These are phyloP conservation scores for Harlomillsia oculata DNA, from an alignment of 1,140 invertebrate species.

Conservation along the genomic window DNA sequence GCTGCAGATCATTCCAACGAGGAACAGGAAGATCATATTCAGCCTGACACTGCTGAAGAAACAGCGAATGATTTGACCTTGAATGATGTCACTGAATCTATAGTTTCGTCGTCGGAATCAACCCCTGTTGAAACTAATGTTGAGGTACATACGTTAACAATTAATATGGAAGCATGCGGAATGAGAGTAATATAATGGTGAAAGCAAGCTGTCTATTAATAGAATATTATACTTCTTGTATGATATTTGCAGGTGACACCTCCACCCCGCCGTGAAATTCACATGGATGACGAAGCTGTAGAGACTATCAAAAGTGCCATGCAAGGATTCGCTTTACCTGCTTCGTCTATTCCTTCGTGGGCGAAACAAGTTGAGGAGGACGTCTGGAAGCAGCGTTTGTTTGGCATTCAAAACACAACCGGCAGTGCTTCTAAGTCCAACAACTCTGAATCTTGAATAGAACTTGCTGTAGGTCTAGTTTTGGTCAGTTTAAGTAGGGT, in stretches of 20 bases:
- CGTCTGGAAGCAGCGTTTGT: constrained; percentile 21
- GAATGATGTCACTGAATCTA: background rate
- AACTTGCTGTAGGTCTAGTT: too few species aligned
- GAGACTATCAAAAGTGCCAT: constrained; percentile 30
- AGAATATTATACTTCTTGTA: too few species aligned
- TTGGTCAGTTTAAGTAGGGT: too few species aligned
- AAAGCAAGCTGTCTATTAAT: too few species aligned
- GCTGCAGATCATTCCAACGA: background rate
- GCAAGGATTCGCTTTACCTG: constrained; percentile 23
- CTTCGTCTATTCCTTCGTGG: constrained; percentile 23
- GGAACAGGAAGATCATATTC: background rate
- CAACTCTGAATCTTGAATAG: background rate
- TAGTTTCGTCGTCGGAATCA: background rate
- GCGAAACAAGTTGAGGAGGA: constrained; percentile 25
- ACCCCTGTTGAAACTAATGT: background rate
- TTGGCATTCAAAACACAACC: background rate
- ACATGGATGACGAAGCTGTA: constrained; percentile 19
- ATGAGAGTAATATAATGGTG: background rate
- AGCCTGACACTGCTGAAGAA: too few species aligned
- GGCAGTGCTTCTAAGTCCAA: background rate
- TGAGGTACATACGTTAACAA: background rate
- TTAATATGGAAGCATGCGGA: background rate
- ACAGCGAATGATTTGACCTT: background rate
- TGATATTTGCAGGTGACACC: too few species aligned
- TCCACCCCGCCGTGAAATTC: too few species aligned